Conservation (phyloP, 1,140 invertebrate genomes). For the Ostrea denselamellosa region DNA sequence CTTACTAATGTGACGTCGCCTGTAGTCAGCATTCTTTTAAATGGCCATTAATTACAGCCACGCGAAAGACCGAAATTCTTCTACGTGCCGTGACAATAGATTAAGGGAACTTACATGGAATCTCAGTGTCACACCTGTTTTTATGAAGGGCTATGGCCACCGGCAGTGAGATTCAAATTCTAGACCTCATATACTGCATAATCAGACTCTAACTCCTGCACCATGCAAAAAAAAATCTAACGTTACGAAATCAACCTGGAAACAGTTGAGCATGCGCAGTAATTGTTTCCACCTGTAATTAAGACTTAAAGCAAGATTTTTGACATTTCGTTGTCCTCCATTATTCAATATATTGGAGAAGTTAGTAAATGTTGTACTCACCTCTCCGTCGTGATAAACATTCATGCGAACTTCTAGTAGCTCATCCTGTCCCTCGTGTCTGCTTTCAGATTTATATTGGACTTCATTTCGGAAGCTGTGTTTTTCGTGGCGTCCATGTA, state of each 20-base stretch:
- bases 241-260: background rate
- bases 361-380: background rate
- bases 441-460: background rate
- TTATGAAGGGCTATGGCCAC: too few species aligned
- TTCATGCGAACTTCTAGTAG: slow-evolving; percentile 21
- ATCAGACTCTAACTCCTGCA: background rate
- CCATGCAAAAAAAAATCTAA: too few species aligned
- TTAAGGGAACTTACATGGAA: too few species aligned
- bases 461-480: slow-evolving; percentile 36
- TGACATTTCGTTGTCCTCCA: background rate
- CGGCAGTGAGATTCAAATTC: too few species aligned
- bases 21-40: too few species aligned
- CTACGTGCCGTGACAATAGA: too few species aligned
- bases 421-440: background rate
- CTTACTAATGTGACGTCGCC: too few species aligned
- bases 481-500: slow-evolving; percentile 16
- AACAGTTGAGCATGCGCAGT: background rate
- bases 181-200: background rate
- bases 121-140: too few species aligned
- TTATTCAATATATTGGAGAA: background rate
- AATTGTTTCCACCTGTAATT: background rate
- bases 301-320: background rate
- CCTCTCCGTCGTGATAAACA: slow-evolving; percentile 41
- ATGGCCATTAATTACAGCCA: too few species aligned
- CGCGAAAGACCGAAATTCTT: too few species aligned